Evolutionary conservation across 2,113 vertebrate species (phyloP), one percentile per base, ranked within the genome.

Genomic region (Cinclus mexicanus): DNA sequence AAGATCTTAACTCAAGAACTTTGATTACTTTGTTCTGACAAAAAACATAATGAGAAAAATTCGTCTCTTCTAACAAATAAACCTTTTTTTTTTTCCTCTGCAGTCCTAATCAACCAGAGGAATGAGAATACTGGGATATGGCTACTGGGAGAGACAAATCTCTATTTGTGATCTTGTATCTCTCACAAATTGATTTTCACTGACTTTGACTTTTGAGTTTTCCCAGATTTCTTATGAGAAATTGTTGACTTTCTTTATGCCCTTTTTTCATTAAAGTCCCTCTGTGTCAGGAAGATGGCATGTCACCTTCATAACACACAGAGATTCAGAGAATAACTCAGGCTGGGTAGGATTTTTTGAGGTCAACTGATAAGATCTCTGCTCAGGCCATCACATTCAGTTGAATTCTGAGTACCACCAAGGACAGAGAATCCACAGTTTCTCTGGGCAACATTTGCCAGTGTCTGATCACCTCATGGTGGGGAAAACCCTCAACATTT

Each of bases 401-500:
- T 29, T 67, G 47, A 63, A 16, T 55, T 82, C 31, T 67, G 25
- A 71, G 25, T 35, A 28, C 1, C 5, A 4, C 6, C 25, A 68
- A 37, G 19, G 14, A 72, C 28, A 9, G 12, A 70, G 28, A 63
- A 24, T 25, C 16, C 53, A 72, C 22, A 52, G 3, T 1, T 3
- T 35, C 20, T 33, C 42, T 52, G 16, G 29, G 35, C 14, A 90
- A 26, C 5, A 25, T 61, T 15, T 61, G 41, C 11, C 13, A 47
- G 3, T 49, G 6, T 76, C 41, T 79, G 12, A 42, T 17, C 11
- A 24, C 10, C 3, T 68, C 14, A 17, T 0, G 1, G 18, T 6
- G 2, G 2, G 3, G 7, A 53, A 60, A 1, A 0, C 2, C 12
- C 13, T 3, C 22, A 65, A 12, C 5, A n/a, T 41, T 44, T 52